Percentiles rank a stretch among this genome's conserved stretches.
Conservation (phyloP, 2,888 invertebrate species). For the Pemphredon lugubris region DNA sequence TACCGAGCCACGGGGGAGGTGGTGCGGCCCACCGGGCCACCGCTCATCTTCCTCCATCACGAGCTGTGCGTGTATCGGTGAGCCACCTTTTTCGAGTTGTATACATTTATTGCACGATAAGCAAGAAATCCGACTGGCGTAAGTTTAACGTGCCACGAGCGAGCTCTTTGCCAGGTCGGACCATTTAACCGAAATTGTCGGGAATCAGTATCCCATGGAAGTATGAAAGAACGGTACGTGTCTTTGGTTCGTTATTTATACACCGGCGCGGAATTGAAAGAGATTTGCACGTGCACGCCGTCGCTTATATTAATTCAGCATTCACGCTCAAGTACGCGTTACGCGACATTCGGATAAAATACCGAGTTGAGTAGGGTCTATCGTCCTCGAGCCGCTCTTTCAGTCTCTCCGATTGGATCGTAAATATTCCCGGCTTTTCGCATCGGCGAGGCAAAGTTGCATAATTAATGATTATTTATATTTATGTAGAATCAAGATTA, state of each 20-base stretch:
- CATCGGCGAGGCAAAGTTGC: no score
- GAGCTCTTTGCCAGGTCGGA: conserved; percentile 44
- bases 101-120: conserved; percentile 69
- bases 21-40: conserved; percentile 58
- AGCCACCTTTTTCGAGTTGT: conserved; percentile 57
- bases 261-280: conserved; percentile 39
- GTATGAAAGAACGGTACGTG: neutral
- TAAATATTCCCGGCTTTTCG: no score
- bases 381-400: no score
- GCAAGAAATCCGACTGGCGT: conserved; percentile 61
- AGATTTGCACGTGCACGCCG: conserved; percentile 24
- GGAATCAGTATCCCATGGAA: conserved; percentile 17
- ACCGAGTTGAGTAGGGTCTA: neutral
- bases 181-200: conserved; percentile 61
- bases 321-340: conserved; percentile 13
- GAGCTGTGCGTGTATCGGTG: conserved; percentile 42
- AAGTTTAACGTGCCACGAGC: conserved; percentile 48
- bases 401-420: no score
- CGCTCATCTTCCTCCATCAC: conserved; percentile 61
- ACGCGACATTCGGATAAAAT: conserved; percentile 24
- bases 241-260: conserved; percentile 35
- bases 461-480: no score
- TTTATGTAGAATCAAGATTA: no score
- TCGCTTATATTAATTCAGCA: conserved; percentile 6
- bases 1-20: conserved; percentile 37